Evolutionary conservation across 2,797 vertebrate species (phyloP).

Genomic region (Gymnopithys bicolor): DNA sequence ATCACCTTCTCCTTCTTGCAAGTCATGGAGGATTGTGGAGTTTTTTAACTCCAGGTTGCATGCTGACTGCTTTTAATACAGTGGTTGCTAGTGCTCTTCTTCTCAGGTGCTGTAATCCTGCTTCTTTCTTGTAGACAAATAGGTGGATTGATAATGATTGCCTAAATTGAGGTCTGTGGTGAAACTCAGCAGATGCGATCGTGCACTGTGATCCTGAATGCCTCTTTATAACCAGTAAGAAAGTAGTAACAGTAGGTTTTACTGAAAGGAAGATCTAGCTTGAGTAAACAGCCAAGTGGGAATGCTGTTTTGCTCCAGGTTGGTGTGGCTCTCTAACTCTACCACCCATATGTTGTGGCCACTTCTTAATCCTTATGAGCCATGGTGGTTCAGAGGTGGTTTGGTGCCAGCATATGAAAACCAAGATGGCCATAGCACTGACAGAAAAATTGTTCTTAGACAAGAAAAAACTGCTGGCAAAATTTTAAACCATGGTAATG

Average conservation of each 20-base stretch:
- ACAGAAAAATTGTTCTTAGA: not conserved
- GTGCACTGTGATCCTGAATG: not conserved
- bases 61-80: not conserved
- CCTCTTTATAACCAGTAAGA: not conserved
- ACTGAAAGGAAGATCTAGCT: not conserved
- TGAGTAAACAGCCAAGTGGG: not conserved
- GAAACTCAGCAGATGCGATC: not conserved
- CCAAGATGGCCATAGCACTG: not conserved
- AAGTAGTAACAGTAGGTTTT: not conserved
- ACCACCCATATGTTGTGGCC: too few species aligned
- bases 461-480: not conserved
- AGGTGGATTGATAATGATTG: not conserved
- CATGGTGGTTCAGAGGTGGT: not conserved
- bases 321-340: rapidly evolving
- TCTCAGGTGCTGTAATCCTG: not conserved
- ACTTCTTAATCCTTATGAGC: not conserved
- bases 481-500: not conserved
- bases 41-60: rapidly evolving
- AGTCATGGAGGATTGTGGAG: not conserved
- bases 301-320: not conserved
- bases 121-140: not conserved
- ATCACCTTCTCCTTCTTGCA: not conserved
- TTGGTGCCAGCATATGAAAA: not conserved
- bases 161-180: not conserved
- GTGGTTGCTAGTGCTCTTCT: not conserved